phyloP scores from a whole-genome alignment of 2,113 vertebrate species.

The Mesembrinibis cayennensis region DNA sequence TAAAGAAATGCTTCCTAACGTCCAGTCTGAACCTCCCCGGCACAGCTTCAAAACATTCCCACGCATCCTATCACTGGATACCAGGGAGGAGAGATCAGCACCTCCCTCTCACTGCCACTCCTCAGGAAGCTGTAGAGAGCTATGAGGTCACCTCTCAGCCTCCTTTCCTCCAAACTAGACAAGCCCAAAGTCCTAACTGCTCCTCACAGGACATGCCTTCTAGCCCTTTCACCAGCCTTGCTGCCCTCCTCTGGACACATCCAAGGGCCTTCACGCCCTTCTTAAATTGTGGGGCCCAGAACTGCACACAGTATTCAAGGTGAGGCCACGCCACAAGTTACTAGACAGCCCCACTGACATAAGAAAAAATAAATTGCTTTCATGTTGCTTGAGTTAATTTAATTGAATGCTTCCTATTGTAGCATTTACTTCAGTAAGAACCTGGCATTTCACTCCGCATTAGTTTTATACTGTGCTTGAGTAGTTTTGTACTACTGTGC shows the following conservation, averaged over 20 bases:
- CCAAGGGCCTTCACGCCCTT: neutral
- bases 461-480: neutral
- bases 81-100: neutral
- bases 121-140: neutral
- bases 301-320: neutral
- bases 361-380: neutral
- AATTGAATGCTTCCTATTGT: neutral
- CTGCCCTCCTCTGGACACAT: neutral
- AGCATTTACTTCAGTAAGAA: neutral
- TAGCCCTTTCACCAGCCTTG: neutral
- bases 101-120: neutral
- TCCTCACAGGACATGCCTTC: neutral
- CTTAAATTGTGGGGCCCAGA: neutral
- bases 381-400: neutral
- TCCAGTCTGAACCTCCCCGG: neutral
- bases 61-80: neutral
- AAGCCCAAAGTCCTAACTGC: neutral
- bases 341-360: neutral
- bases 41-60: neutral
- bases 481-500: neutral
- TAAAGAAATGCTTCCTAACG: neutral
- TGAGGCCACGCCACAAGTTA: neutral
- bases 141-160: neutral
- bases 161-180: neutral
- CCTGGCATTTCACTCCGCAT: neutral